Conservation (phyloP, 2,113 vertebrate genomes). For the Ondatra zibethicus region DNA sequence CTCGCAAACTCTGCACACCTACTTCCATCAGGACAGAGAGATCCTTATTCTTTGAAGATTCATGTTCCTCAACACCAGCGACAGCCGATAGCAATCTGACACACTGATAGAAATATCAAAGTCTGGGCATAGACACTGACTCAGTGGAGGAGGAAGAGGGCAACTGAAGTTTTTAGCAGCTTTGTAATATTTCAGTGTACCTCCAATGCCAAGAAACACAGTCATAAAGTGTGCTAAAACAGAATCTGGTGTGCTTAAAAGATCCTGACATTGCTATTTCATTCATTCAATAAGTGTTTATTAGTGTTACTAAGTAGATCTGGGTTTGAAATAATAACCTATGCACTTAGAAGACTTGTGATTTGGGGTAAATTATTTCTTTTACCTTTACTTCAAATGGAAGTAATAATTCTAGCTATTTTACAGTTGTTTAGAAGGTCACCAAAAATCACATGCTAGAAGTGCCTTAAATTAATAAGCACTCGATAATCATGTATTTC, state of each 20-base stretch:
- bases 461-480: slow-evolving; percentile 25
- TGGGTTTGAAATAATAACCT: slow-evolving; percentile 31
- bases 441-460: slow-evolving; percentile 10
- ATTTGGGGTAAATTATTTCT: slow-evolving; percentile 3
- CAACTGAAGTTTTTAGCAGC: background rate
- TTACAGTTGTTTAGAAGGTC: slow-evolving; percentile 36
- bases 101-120: background rate
- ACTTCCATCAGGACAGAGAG: background rate
- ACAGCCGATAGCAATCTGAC: background rate
- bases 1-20: background rate
- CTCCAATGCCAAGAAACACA: background rate
- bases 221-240: background rate
- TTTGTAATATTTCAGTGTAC: background rate
- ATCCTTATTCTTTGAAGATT: background rate
- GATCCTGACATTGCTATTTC: background rate
- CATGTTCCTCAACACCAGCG: slow-evolving; percentile 18
- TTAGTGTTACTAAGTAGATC: slow-evolving; percentile 39
- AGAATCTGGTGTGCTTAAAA: background rate
- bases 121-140: background rate
- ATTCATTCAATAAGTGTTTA: slow-evolving; percentile 40
- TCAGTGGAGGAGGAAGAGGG: background rate
- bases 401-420: slow-evolving; percentile 10
- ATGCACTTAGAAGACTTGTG: background rate
- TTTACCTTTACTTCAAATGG: slow-evolving; percentile 31
- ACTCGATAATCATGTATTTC: background rate